These are phyloP conservation scores for Dyspetes luteomarginatus DNA, from an alignment of 2,888 invertebrate species.

Conservation along the genomic window DNA sequence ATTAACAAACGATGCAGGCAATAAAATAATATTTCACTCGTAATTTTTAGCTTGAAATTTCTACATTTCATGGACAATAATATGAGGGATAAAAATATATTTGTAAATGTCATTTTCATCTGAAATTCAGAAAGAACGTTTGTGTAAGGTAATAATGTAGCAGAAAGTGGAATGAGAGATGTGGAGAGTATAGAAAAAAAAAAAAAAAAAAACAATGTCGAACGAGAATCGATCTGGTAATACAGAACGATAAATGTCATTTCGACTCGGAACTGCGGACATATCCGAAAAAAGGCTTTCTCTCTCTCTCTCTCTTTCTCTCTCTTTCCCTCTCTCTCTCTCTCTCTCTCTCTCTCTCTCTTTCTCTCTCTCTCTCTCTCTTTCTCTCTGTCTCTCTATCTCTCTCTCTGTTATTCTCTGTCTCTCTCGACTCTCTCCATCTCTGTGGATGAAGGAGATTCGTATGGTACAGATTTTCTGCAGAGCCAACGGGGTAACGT, in stretches of 20 bases:
- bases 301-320: conserved; percentile 12
- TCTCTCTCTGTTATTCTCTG: not conserved
- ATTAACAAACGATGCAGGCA: too few species aligned
- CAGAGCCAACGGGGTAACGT: conserved; percentile 73
- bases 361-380: not conserved
- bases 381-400: conserved; percentile 12
- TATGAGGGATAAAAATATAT: not conserved
- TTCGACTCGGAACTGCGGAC: conserved; percentile 37
- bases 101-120: not conserved
- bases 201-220: conserved; percentile 6
- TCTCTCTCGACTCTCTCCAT: conserved; percentile 2
- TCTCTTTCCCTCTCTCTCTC: not conserved
- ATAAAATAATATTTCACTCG: not conserved
- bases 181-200: not conserved
- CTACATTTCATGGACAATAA: not conserved
- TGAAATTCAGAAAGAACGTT: not conserved
- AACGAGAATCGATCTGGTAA: conserved; percentile 41
- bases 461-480: conserved; percentile 51
- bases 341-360: conserved; percentile 23
- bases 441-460: conserved; percentile 42
- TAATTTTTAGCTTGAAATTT: not conserved
- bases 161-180: conserved; percentile 8
- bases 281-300: conserved; percentile 40
- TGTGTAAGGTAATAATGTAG: not conserved
- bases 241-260: conserved; percentile 62